phyloP scores from a whole-genome alignment of 2,113 vertebrate genomes.

The Puffinus mauretanicus region DNA sequence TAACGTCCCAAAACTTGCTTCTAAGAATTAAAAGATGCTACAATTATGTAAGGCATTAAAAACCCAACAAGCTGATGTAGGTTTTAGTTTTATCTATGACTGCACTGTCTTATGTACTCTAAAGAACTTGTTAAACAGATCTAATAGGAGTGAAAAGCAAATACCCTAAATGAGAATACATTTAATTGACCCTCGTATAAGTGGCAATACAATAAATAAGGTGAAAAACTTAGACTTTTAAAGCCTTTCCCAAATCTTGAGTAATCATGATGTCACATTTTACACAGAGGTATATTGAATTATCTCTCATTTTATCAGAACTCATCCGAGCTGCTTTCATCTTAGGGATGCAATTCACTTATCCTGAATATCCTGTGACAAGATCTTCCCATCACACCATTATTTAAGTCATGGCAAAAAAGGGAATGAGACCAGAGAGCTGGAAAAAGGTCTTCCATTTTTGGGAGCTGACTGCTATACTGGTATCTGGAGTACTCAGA shows the following conservation, averaged over 20 bases:
- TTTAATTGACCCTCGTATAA: neutral
- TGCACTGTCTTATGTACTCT: neutral
- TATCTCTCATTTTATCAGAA: neutral
- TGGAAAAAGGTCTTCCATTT: neutral
- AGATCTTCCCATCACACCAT: accelerated
- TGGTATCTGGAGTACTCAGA: neutral
- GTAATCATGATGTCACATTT: neutral
- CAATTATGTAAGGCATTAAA: neutral
- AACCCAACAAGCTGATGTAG: neutral
- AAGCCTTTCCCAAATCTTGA: neutral
- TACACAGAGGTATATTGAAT: neutral
- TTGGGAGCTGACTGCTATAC: neutral
- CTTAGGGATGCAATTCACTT: neutral
- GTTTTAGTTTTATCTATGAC: neutral
- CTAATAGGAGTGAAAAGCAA: neutral
- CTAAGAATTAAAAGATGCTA: neutral
- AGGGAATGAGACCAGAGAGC: neutral
- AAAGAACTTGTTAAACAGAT: neutral
- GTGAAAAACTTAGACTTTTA: neutral
- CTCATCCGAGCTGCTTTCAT: neutral
- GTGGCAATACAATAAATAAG: neutral
- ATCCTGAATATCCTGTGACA: accelerated
- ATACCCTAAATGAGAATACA: neutral
- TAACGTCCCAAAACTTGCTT: neutral
- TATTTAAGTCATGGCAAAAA: neutral